Evolutionary conservation across 2,888 invertebrate genomes (phyloP).

Genomic region (Nymphalis urticae): DNA sequence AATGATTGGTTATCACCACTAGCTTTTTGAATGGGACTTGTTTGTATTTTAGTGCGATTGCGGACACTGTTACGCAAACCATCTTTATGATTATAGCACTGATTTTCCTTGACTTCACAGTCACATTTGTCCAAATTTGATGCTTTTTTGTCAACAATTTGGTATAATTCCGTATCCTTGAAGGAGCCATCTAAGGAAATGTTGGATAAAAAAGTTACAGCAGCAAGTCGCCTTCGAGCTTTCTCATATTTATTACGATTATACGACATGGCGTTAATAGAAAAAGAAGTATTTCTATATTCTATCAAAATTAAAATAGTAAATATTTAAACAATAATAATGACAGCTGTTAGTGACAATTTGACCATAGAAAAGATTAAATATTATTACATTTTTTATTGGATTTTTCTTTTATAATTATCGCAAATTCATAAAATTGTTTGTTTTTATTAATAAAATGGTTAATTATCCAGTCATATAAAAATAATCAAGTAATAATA

Average conservation of each 20-base stretch:
- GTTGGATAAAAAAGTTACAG: slow-evolving; percentile 96
- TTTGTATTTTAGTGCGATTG: slow-evolving; percentile 62
- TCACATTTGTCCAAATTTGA: slow-evolving; percentile 56
- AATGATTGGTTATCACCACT: slow-evolving; percentile 81
- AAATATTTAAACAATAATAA: slow-evolving; percentile 14
- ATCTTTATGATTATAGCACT: slow-evolving; percentile 55
- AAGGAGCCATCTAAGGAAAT: slow-evolving; percentile 96
- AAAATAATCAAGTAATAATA: too few relatives aligned
- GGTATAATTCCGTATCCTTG: slow-evolving; percentile 83
- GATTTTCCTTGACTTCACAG: slow-evolving; percentile 45
- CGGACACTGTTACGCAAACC: slow-evolving; percentile 55
- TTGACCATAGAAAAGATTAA: neutral
- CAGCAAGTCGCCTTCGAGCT: slow-evolving; percentile 93
- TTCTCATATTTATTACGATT: slow-evolving; percentile 80
- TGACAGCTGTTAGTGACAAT: slow-evolving; percentile 6
- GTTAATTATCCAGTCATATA: too few relatives aligned
- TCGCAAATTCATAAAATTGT: too few relatives aligned
- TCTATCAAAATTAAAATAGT: neutral
- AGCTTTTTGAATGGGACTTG: slow-evolving; percentile 62
- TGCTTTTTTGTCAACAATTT: slow-evolving; percentile 52
- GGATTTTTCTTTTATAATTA: too few relatives aligned
- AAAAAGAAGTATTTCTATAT: slow-evolving; percentile 5
- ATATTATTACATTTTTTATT: too few relatives aligned
- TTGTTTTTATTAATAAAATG: too few relatives aligned
- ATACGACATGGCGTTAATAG: slow-evolving; percentile 53